A percentile compares a stretch with the other conserved stretches of the same genome.
These are phyloP conservation scores for Cephalopholis sonnerati DNA, from an alignment of 2,113 vertebrate genomes.

Conservation along the genomic window DNA sequence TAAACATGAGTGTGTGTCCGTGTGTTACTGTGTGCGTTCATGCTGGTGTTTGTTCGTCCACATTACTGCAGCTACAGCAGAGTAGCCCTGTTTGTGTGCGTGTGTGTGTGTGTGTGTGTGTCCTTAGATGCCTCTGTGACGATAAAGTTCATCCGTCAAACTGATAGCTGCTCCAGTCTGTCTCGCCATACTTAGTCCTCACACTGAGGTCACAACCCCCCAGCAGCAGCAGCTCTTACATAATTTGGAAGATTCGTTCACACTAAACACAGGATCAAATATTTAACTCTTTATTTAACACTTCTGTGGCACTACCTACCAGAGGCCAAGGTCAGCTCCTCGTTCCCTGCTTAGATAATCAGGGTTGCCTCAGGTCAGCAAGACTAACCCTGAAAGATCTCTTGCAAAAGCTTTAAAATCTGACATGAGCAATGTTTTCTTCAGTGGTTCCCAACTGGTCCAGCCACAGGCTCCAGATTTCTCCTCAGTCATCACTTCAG, in stretches of 20 bases:
- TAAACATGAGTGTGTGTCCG: not conserved
- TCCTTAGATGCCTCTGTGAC: constrained; percentile 35
- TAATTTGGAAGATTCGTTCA: constrained; percentile 32
- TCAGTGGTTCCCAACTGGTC: no score
- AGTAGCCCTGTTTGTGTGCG: not conserved
- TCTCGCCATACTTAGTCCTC: constrained; percentile 44
- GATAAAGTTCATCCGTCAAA: constrained; percentile 30
- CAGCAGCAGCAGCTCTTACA: constrained; percentile 43
- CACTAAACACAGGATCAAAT: constrained; percentile 3
- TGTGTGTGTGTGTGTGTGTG: constrained; percentile 8
- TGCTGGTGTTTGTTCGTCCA: not conserved
- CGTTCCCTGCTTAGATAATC: not conserved
- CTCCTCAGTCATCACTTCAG: no score
- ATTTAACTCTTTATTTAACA: not conserved
- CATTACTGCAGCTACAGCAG: not conserved
- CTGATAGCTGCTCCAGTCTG: constrained; percentile 42
- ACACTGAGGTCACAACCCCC: constrained; percentile 35
- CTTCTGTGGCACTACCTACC: not conserved
- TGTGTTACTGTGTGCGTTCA: not conserved
- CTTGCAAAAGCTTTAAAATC: not conserved
- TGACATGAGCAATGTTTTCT: not conserved
- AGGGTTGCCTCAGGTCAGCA: not conserved
- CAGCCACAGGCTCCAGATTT: no score
- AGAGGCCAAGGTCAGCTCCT: not conserved
- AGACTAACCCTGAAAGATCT: not conserved